phyloP scores from a whole-genome alignment of 2,797 vertebrate genomes.

The Holocentrus rufus region DNA sequence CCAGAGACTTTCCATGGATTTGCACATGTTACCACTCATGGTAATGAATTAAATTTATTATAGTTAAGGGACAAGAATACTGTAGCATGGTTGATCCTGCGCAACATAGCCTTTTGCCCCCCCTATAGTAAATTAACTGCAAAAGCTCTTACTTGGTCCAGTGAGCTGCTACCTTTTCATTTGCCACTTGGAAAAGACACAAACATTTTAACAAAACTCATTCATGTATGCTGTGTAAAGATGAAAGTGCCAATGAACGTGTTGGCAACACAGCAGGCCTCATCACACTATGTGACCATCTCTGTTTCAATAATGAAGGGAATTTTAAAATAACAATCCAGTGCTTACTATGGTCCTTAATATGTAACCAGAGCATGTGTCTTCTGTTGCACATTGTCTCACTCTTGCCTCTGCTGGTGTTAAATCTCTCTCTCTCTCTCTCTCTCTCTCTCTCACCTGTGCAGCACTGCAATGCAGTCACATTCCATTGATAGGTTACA shows the following conservation, averaged over 20 bases:
- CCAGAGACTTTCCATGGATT: constrained; percentile 61
- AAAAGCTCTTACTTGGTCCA: constrained; percentile 26
- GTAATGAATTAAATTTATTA: constrained; percentile 63
- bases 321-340: constrained; percentile 24
- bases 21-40: constrained; percentile 69
- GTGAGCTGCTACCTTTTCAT: not conserved
- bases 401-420: constrained; percentile 38
- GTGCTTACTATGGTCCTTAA: constrained; percentile 16
- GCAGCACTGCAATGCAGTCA: constrained; percentile 13
- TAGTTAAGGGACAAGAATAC: constrained; percentile 35
- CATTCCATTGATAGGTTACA: constrained; percentile 14
- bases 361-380: constrained; percentile 45
- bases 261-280: constrained; percentile 38
- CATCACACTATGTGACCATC: constrained; percentile 13
- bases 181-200: not conserved
- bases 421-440: constrained; percentile 14
- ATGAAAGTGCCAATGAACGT: constrained; percentile 27
- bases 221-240: constrained; percentile 16
- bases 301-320: constrained; percentile 8
- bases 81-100: constrained; percentile 40
- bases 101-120: constrained; percentile 27
- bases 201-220: not conserved
- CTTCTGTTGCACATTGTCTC: constrained; percentile 35
- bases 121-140: constrained; percentile 27
- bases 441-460: constrained; percentile 3